Conservation (phyloP, 1,140 invertebrate species). For the Tetraneura akinire region DNA sequence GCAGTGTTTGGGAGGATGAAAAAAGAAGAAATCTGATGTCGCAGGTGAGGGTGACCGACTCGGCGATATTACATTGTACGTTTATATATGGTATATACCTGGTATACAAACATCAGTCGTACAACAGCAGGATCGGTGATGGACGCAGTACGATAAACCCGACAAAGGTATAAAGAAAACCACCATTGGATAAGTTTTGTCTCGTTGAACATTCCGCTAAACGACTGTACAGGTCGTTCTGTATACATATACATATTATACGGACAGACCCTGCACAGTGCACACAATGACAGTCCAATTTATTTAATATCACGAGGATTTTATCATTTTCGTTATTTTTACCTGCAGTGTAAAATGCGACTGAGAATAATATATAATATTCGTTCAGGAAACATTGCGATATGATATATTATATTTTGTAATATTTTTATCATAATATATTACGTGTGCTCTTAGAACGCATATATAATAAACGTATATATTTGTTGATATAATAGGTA, state of each 20-base stretch:
- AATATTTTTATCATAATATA: too few relatives aligned
- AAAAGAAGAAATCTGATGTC: background rate
- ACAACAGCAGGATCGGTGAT: background rate
- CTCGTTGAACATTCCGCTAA: background rate
- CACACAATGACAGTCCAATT: conserved; percentile 2
- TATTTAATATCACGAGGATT: background rate
- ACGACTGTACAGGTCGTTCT: background rate
- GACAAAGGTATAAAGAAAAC: background rate
- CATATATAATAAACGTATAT: too few relatives aligned
- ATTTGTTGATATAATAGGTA: too few relatives aligned
- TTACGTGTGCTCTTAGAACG: too few relatives aligned
- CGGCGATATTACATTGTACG: background rate
- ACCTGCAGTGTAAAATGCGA: too few relatives aligned
- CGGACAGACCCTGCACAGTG: too few relatives aligned
- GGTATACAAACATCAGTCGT: background rate
- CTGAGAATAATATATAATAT: too few relatives aligned
- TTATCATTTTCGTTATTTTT: too few relatives aligned
- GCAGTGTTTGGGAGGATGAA: background rate
- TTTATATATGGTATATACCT: too few relatives aligned
- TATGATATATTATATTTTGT: too few relatives aligned
- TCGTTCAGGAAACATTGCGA: too few relatives aligned
- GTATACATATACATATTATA: too few relatives aligned
- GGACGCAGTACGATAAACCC: background rate
- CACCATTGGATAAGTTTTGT: background rate
- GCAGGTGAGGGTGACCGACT: background rate